These are phyloP conservation scores for Trachemys scripta DNA, from an alignment of 2,113 vertebrate species.

Conservation along the genomic window DNA sequence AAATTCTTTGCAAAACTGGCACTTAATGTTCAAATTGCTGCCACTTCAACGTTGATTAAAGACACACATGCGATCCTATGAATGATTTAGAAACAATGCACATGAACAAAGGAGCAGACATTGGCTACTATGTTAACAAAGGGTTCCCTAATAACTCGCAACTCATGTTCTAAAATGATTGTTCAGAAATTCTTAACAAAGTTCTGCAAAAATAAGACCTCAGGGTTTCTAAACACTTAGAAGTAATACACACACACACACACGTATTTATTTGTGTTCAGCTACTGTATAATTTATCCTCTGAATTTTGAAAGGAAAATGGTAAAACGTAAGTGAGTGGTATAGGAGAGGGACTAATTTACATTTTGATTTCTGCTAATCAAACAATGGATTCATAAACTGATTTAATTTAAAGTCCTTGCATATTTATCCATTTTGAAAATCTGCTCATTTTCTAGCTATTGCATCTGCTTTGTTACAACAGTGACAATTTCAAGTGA, in stretches of 20 bases:
- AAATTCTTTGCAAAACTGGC: background rate
- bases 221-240: background rate
- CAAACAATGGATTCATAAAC: background rate
- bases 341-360: fast-evolving
- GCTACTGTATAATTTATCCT: background rate
- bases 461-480: background rate
- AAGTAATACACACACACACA: background rate
- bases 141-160: background rate
- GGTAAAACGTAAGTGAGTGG: background rate
- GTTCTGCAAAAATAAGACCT: background rate
- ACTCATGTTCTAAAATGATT: background rate
- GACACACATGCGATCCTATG: background rate
- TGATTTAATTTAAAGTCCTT: background rate
- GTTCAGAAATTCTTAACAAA: background rate
- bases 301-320: background rate
- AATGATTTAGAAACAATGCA: conserved; percentile 1
- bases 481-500: background rate
- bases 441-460: background rate
- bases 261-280: background rate
- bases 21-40: background rate
- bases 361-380: fast-evolving
- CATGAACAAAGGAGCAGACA: background rate
- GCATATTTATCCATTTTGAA: background rate
- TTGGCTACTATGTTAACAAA: background rate
- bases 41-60: conserved; percentile 46